Base-by-base conservation (phyloP, 2,113 vertebrate genomes). In the Motacilla tschutschensis region DNA sequence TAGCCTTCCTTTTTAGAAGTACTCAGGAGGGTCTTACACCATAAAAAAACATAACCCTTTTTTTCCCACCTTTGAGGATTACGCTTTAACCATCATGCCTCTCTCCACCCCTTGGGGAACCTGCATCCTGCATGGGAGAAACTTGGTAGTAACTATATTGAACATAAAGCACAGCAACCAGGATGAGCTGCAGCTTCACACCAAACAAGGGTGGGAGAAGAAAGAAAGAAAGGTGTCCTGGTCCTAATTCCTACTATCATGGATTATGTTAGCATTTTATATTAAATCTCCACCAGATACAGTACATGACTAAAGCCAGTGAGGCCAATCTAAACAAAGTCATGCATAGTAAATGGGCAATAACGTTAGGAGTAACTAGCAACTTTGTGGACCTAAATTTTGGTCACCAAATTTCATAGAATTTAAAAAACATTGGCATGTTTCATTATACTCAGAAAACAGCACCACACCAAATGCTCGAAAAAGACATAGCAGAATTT, bases 391-490 rank as follows among this genome's bases (percentile, higher is more conserved):
- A 71, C n/a, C 21, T 60, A 35, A 46, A 36, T 62, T 79, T 76
- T 55, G 19, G 25, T 46, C 62, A 83, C 19, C 10, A 40, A 63
- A 85, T 24, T 54, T 69, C 14, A 76, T 0, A 24, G 29, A 47
- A 55, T 72, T 76, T 20, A 57, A 73, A 20, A 69, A 76, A 31
- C 26, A 60, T 16, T n/a, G 35, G 10, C 33, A 33, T 33, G 33
- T 33, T 33, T 33, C 33, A 33, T 78, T 54, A 19, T 0, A 66
- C 1, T 1, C 9, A 69, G 36, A 79, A 76, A 79, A 71, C 4
- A 51, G 3, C 22, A 63, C 5, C 6, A 62, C 6, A 22, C 2
- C 14, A 59, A 51, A 78, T 1, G 3, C 19, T 64, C 2, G 0
- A n/a, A 83, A 67, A 1, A 2, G 24, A 47, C 38, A 70, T 5